These are phyloP conservation scores for Puffinus mauretanicus DNA, from an alignment of 2,113 vertebrate genomes.

Conservation along the genomic window DNA sequence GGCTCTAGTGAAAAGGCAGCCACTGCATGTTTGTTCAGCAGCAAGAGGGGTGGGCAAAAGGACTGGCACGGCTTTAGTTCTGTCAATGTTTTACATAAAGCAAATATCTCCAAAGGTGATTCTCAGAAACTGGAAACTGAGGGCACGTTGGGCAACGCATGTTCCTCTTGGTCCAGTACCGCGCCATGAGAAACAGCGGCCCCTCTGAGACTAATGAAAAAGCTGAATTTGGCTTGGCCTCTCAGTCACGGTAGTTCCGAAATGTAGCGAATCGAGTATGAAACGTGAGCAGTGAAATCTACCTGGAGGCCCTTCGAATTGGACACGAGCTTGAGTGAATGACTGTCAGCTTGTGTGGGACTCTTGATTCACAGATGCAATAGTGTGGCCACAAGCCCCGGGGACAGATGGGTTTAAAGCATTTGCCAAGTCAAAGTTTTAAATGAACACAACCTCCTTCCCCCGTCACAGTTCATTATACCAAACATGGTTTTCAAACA, in stretches of 20 bases:
- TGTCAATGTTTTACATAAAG: constrained; percentile 3
- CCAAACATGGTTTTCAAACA: neutral
- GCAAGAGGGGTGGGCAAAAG: rapidly evolving
- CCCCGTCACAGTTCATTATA: neutral
- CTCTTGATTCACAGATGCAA: neutral
- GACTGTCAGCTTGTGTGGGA: neutral
- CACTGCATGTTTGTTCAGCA: neutral
- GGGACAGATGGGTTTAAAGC: neutral
- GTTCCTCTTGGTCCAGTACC: neutral
- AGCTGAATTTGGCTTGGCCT: neutral
- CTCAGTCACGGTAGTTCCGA: neutral
- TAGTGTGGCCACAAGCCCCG: neutral
- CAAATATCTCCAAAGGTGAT: neutral
- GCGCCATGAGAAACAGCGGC: neutral
- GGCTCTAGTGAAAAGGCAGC: neutral
- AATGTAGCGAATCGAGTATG: neutral
- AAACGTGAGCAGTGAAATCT: neutral
- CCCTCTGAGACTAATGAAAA: neutral
- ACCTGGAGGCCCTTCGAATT: neutral
- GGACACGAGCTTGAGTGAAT: rapidly evolving
- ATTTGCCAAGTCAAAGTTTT: neutral
- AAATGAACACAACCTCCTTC: neutral
- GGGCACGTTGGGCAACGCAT: rapidly evolving
- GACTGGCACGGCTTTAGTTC: neutral
- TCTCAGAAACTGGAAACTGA: neutral